Evolutionary conservation across 1,140 invertebrate genomes (phyloP).

Genomic region (Colletes latitarsis): DNA sequence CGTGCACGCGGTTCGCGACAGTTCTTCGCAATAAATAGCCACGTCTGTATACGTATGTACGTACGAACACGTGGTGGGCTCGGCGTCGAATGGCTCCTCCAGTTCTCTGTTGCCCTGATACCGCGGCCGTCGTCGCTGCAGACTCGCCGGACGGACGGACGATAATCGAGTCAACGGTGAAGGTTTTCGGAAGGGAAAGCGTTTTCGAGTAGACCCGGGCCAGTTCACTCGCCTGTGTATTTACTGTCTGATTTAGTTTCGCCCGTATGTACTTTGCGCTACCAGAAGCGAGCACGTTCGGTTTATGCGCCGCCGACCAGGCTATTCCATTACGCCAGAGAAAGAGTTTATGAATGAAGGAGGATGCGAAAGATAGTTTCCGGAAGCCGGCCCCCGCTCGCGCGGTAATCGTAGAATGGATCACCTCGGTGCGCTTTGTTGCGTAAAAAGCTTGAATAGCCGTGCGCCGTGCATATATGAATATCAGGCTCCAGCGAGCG

Average conservation of each 20-base stretch:
- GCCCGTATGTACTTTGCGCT: conserved; percentile 17
- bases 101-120: conserved; percentile 39
- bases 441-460: conserved; percentile 38
- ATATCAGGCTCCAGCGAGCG: conserved; percentile 42
- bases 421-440: conserved; percentile 30
- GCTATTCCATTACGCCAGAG: conserved; percentile 52
- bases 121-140: conserved; percentile 33
- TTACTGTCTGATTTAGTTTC: conserved; percentile 57
- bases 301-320: conserved; percentile 45
- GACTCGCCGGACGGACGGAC: conserved; percentile 62
- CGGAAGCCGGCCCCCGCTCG: conserved; percentile 32
- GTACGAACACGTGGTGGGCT: not conserved
- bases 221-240: conserved; percentile 25
- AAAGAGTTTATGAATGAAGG: conserved; percentile 62
- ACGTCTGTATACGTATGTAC: not conserved
- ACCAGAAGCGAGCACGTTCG: conserved; percentile 37
- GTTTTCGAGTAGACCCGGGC: conserved; percentile 21
- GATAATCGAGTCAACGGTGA: conserved; percentile 57
- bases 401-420: conserved; percentile 57
- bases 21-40: not conserved
- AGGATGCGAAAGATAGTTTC: conserved; percentile 58
- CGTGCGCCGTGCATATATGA: conserved; percentile 39
- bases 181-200: conserved; percentile 43
- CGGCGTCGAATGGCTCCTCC: conserved; percentile 30
- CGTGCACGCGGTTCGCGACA: too few relatives aligned